phyloP scores from a whole-genome alignment of 2,888 invertebrate species.

The Dynastes hyllus region DNA sequence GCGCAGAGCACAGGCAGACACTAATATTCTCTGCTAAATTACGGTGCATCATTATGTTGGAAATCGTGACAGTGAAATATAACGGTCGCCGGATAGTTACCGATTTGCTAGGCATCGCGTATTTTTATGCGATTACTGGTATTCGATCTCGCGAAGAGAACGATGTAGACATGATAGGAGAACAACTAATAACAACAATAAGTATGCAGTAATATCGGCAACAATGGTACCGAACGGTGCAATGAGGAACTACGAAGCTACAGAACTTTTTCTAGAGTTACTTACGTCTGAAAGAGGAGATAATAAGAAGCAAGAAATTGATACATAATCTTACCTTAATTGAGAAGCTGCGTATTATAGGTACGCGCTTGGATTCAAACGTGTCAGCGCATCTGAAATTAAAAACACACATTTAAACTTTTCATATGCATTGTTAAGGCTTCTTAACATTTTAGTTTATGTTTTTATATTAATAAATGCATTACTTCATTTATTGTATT shows the following conservation, averaged over 20 bases:
- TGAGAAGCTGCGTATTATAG: too few relatives aligned
- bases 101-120: slow-evolving; percentile 47
- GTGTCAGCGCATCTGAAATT: too few relatives aligned
- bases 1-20: slow-evolving; percentile 28
- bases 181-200: slow-evolving; percentile 26
- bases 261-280: neutral
- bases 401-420: too few relatives aligned
- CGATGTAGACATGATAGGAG: slow-evolving; percentile 20
- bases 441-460: too few relatives aligned
- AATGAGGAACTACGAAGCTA: slow-evolving; percentile 4
- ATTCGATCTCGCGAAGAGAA: slow-evolving; percentile 13
- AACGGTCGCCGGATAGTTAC: slow-evolving; percentile 50
- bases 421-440: too few relatives aligned
- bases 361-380: too few relatives aligned
- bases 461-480: too few relatives aligned
- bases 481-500: too few relatives aligned
- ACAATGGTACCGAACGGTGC: neutral
- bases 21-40: slow-evolving; percentile 45
- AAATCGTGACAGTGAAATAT: slow-evolving; percentile 52
- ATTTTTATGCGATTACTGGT: slow-evolving; percentile 44
- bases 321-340: too few relatives aligned
- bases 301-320: too few relatives aligned
- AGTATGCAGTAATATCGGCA: neutral
- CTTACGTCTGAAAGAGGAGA: too few relatives aligned
- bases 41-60: slow-evolving; percentile 47